Base-by-base conservation (phyloP, 2,888 invertebrate genomes). In the Limnephilus marmoratus region DNA sequence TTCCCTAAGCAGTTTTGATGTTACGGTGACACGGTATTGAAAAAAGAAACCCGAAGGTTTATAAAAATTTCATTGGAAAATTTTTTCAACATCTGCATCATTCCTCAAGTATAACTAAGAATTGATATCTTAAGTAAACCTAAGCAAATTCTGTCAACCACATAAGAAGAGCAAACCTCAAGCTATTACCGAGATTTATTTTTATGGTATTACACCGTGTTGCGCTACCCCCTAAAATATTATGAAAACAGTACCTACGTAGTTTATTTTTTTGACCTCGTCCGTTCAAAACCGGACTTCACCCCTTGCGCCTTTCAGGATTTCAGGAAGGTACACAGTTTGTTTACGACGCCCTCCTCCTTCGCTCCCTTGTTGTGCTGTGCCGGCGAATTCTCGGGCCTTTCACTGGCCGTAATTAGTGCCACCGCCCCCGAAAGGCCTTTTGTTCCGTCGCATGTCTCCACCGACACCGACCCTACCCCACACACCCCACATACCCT, bases 331-430 rank as follows among this genome's bases (percentile, higher is more conserved):
- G 53, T 68, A 68, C 24, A 68, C 53, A 68, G 53, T 68, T 68
- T 68, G 53, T 68, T 68, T 68, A 68, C 24, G 53, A 68, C 53
- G 53, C 53, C 53, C 53, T 68, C 53, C 53, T 68, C 53, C 53
- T 68, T 68, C 53, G 53, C 18, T 68, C 18, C 53, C 53, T 68
- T 68, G 53, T 68, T 68, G 31, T 29, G 83, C 83, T 83, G 29
- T 31, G 29, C 31, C 87, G 13, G 87, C 24, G 88, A 53, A 80
- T 88, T 80, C 80, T 31, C 15, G 68, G 68, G 68, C 88, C 80
- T 88, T 88, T 88, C 88, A 88, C 88, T 80, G 37, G 31, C 88
- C 88, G 68, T 88, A 88, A 88, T 88, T 88, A 88, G 88, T 68
- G 37, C 31, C 68, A 34, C 88, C 68, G 88, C 68, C 88, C 41